Base-by-base conservation (phyloP, 2,113 vertebrate species). In the Spizaetus ornatus region DNA sequence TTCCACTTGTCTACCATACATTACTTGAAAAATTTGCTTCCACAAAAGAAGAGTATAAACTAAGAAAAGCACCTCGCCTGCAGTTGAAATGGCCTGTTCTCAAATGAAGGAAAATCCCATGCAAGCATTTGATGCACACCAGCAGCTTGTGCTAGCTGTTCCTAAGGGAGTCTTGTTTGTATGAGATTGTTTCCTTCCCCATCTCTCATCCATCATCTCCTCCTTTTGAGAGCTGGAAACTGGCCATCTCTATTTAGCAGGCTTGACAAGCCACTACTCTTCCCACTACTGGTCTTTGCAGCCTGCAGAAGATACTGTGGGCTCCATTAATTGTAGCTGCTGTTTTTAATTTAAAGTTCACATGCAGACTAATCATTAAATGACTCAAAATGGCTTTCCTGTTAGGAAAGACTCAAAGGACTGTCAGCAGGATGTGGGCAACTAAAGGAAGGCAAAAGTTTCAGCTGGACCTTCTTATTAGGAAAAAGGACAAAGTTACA, bases 341-440 rank as follows among this genome's bases (percentile, higher is more conserved):
- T 96, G 87, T 31, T 92, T 94, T 93, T 80, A 95, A 97, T 93
- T 96, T 96, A 70, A 94, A 90, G 93, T 93, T 94, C 85, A 95
- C 76, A 84, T 63, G 77, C 65, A 85, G 80, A 48, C 87, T 92
- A 93, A 94, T 93, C 65, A 79, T 95, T 91, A 88, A 88, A 79
- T 89, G 59, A 43, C 73, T 86, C 40, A 56, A 66, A 90, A 95
- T 61, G 55, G 67, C 63, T 95, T 71, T 95, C 53, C 71, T 67
- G 48, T 81, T 65, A 78, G 72, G 69, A 81, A 86, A 66, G 82
- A 55, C 48, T 67, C 29, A 61, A 78, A 94, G 67, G 59, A 78
- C 50, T 36, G 6, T 67, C n/a, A 29, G 61, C 66, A 95, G 72
- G 43, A 61, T 82, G 34, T 20, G 16, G 65, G 43, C 66, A 92